phyloP scores from a whole-genome alignment of 2,797 vertebrate species.

The Labroides dimidiatus region DNA sequence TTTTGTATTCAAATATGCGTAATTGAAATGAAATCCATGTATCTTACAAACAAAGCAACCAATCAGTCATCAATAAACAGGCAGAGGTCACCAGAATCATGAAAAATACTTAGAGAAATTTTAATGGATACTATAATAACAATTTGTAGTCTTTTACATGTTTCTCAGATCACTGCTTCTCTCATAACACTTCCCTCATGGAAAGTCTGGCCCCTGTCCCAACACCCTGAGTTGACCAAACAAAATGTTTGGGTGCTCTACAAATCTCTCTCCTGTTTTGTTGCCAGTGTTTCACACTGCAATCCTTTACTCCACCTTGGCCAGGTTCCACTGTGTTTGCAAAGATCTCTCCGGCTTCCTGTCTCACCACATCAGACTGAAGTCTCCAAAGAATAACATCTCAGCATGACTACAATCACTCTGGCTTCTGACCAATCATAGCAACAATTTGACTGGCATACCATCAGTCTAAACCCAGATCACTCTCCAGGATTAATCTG shows the following conservation, averaged over 20 bases:
- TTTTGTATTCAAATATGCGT: neutral
- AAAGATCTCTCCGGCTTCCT: slow-evolving; percentile 50
- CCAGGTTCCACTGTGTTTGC: slow-evolving; percentile 67
- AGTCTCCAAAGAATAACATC: slow-evolving; percentile 56
- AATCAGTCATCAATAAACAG: neutral
- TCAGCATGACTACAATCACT: slow-evolving; percentile 56
- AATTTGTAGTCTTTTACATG: slow-evolving; percentile 14
- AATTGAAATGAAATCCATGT: neutral
- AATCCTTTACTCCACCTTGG: slow-evolving; percentile 57
- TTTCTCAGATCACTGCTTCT: slow-evolving; percentile 5
- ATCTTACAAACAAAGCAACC: neutral
- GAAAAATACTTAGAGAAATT: neutral
- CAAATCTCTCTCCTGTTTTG: slow-evolving; percentile 47
- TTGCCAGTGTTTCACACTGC: slow-evolving; percentile 59
- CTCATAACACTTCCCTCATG: slow-evolving; percentile 49
- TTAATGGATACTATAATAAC: neutral
- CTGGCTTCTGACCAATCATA: slow-evolving; percentile 55
- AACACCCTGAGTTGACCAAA: slow-evolving; percentile 53
- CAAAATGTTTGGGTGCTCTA: slow-evolving; percentile 66
- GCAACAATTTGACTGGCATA: slow-evolving; percentile 56
- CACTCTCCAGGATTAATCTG: slow-evolving; percentile 62
- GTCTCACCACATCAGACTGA: slow-evolving; percentile 55
- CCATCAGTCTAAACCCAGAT: slow-evolving; percentile 51
- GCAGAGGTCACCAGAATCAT: neutral
- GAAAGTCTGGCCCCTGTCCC: slow-evolving; percentile 38